Evolutionary conservation across 2,797 vertebrate genomes (phyloP).

Genomic region (Glyptemys insculpta): DNA sequence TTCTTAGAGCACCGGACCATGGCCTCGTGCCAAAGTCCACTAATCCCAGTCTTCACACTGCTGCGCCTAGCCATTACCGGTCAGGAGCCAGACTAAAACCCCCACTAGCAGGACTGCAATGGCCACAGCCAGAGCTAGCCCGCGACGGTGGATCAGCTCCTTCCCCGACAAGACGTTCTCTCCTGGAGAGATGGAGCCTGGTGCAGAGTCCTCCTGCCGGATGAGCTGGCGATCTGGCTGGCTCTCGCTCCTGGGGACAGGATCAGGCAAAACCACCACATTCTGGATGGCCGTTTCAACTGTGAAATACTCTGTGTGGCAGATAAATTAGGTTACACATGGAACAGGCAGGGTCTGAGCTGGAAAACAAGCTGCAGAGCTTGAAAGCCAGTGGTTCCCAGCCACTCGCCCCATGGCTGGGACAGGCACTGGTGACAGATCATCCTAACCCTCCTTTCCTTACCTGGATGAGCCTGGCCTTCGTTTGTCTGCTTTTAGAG

Average conservation of each 20-base stretch:
- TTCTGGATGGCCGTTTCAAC: not conserved
- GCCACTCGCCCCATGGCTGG: not conserved
- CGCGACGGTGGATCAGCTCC: conserved; percentile 75
- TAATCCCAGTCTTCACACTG: rapidly evolving
- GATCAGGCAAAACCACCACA: conserved; percentile 30
- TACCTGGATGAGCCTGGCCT: not conserved
- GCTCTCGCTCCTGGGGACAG: not conserved
- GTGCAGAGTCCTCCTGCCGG: not conserved
- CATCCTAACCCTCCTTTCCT: not conserved
- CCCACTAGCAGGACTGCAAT: conserved; percentile 82
- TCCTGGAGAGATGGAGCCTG: not conserved
- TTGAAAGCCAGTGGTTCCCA: not conserved
- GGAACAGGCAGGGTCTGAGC: not conserved
- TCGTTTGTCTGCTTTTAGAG: not conserved
- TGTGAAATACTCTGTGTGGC: conserved; percentile 12
- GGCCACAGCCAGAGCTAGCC: conserved; percentile 77
- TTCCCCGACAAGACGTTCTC: not conserved
- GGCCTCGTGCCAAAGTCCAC: not conserved
- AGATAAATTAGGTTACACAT: not conserved
- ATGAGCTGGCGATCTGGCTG: conserved; percentile 24
- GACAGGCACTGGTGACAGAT: no score
- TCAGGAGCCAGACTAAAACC: conserved; percentile 80
- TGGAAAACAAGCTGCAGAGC: not conserved
- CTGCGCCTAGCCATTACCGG: conserved; percentile 12
- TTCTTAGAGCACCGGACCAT: rapidly evolving